Percentiles rank a stretch among this genome's conserved stretches.
These are phyloP conservation scores for Betta splendens DNA, from an alignment of 2,797 vertebrate species.

Conservation along the genomic window DNA sequence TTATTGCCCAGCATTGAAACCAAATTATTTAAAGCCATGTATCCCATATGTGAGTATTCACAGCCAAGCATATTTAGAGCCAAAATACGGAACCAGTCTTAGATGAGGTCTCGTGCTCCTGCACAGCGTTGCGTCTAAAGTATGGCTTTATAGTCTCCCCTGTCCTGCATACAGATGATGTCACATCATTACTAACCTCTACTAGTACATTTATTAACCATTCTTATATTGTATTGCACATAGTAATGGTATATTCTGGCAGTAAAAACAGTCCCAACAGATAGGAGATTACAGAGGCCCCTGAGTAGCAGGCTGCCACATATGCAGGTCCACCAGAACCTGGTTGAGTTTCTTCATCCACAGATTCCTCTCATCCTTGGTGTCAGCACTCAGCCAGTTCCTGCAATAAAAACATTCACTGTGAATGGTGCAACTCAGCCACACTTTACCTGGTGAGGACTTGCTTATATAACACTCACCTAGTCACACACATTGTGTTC, in stretches of 20 bases:
- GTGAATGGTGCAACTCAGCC: accelerated
- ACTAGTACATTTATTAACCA: conserved; percentile 46
- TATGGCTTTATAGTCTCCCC: conserved; percentile 70
- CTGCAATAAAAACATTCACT: conserved; percentile 70
- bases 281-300: conserved; percentile 73
- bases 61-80: too few species aligned
- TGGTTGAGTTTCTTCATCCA: conserved; percentile 98
- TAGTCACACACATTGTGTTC: conserved; percentile 94
- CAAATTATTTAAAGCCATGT: conserved; percentile 49
- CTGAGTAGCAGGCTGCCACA: conserved; percentile 95
- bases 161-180: conserved; percentile 19
- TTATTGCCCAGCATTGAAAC: conserved; percentile 29
- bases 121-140: conserved; percentile 45
- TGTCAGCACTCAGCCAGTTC: conserved; percentile 97
- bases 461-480: conserved; percentile 79
- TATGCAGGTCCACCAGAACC: conserved; percentile 91
- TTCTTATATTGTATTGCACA: conserved; percentile 75
- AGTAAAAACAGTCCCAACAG: conserved; percentile 22
- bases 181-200: conserved; percentile 8
- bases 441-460: background rate
- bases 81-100: conserved; percentile 9
- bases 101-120: conserved; percentile 16
- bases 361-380: conserved; percentile 94
- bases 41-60: conserved; percentile 21
- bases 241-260: conserved; percentile 41